These are phyloP conservation scores for Cyphomyrus discorhynchus DNA, from an alignment of 2,113 vertebrate genomes.

Conservation along the genomic window DNA sequence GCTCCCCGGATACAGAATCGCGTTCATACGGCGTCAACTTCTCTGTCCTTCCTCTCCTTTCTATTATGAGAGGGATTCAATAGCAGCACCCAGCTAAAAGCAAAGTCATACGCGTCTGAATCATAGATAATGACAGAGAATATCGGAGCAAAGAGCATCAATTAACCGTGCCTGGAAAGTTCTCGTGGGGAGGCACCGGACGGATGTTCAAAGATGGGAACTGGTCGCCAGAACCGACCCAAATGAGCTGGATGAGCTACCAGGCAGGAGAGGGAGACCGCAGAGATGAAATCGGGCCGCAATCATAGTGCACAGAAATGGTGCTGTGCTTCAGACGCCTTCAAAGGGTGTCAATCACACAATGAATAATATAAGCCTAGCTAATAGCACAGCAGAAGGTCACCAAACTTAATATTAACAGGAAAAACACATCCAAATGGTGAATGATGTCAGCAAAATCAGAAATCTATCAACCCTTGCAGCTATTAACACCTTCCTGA, in stretches of 20 bases:
- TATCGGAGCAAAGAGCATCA: neutral
- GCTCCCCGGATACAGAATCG: neutral
- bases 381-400: neutral
- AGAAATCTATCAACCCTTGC: neutral
- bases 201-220: conserved; percentile 1
- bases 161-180: neutral
- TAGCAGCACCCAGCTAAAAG: neutral
- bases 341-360: neutral
- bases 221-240: neutral
- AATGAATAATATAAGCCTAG: neutral
- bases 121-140: neutral
- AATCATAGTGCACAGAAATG: neutral
- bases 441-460: neutral
- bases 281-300: neutral
- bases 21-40: neutral
- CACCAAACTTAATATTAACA: neutral
- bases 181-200: neutral
- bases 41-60: neutral
- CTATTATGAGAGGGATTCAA: neutral
- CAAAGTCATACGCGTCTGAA: neutral
- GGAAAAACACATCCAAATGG: neutral
- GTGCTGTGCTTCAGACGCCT: neutral
- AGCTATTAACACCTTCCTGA: neutral
- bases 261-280: neutral
- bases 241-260: neutral